Conservation (phyloP, 2,888 invertebrate genomes). For the Stenodera caucasica region DNA sequence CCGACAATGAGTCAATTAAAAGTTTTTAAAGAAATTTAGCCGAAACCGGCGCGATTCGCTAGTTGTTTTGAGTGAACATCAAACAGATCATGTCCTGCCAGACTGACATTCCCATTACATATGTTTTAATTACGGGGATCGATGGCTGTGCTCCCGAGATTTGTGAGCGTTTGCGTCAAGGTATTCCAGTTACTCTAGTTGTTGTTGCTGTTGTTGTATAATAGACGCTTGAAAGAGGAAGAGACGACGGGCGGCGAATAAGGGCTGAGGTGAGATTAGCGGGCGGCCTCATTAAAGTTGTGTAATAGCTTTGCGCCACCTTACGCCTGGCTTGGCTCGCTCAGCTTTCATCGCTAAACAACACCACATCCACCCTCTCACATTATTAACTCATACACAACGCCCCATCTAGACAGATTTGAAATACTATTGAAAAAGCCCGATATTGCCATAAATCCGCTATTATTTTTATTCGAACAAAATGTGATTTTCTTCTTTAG, state of each 20-base stretch:
- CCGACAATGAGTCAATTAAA: background rate
- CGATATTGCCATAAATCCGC: too few species aligned
- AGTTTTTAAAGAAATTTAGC: background rate
- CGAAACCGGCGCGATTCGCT: background rate
- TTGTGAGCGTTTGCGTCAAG: conserved; percentile 45
- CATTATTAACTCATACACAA: conserved; percentile 34
- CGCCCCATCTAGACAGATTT: conserved; percentile 8
- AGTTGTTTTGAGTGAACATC: background rate
- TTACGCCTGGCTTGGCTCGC: conserved; percentile 47
- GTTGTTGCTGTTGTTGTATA: background rate
- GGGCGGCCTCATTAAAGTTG: conserved; percentile 55
- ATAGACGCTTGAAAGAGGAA: conserved; percentile 46
- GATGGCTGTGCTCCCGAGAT: conserved; percentile 52
- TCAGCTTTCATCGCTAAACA: conserved; percentile 46
- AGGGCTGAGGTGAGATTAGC: conserved; percentile 48
- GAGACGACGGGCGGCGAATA: conserved; percentile 34
- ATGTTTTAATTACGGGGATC: conserved; percentile 56
- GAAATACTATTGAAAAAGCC: conserved; percentile 11
- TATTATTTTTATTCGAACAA: too few species aligned
- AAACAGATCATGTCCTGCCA: conserved; percentile 37
- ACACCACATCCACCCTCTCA: conserved; percentile 39
- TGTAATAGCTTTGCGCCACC: conserved; percentile 54
- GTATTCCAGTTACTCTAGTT: background rate
- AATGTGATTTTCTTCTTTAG: conserved; percentile 26
- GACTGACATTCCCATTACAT: conserved; percentile 49